Conservation (phyloP, 2,797 vertebrate species). For the Lagorchestes hirsutus region DNA sequence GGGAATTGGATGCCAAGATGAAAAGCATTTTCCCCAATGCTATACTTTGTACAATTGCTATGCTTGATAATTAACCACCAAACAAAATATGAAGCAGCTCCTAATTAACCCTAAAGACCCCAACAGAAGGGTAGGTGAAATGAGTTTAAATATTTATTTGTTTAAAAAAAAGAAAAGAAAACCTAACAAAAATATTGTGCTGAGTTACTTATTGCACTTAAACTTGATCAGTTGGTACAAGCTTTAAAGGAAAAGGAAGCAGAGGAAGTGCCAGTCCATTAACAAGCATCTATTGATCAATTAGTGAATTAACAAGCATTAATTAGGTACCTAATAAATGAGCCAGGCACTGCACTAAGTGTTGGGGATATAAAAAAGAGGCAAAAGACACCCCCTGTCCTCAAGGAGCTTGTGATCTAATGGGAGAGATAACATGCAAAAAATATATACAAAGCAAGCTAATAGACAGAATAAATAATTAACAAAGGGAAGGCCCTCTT, state of each 20-base stretch:
- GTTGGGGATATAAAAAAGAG: not conserved
- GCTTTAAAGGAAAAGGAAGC: not conserved
- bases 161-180: not conserved
- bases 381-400: not conserved
- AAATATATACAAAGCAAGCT: not conserved
- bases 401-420: not conserved
- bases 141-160: slow-evolving; percentile 64
- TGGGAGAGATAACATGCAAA: not conserved
- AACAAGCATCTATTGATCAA: not conserved
- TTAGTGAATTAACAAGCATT: not conserved
- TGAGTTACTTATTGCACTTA: not conserved
- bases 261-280: not conserved
- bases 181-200: not conserved
- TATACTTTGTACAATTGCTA: slow-evolving; percentile 53
- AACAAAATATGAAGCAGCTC: slow-evolving; percentile 56
- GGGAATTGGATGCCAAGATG: slow-evolving; percentile 53
- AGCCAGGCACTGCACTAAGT: not conserved
- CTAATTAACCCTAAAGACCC: slow-evolving; percentile 63
- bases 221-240: not conserved
- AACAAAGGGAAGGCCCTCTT: not conserved
- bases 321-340: not conserved
- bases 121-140: slow-evolving; percentile 51
- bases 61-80: slow-evolving; percentile 54
- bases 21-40: slow-evolving; percentile 55
- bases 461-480: not conserved